Evolutionary conservation across 2,888 invertebrate species (phyloP), one percentile per base, ranked within the genome.

Genomic region (Aleiodes leptofemur): DNA sequence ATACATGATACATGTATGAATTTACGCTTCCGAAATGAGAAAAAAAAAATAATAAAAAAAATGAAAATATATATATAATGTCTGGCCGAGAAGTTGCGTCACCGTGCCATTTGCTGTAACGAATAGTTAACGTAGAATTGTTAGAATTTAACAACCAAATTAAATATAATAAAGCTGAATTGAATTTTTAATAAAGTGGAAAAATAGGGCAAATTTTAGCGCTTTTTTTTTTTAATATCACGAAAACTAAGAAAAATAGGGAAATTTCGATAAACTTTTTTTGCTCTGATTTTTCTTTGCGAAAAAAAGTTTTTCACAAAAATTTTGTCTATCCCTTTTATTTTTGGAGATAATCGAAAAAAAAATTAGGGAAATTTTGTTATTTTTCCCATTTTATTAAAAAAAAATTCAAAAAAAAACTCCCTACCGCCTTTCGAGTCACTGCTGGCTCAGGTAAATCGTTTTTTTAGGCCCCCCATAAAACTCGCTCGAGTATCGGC

Each of bases 21-120:
- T 74, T 74, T 71, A 64, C 74, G 74, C 70, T 74, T 74, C 64
- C 66, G 53, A 55, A 56, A 74, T 31, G 16, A 64, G 14, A 64
- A 51, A 61, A 50, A 50, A 57, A 73, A 59, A 59, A 29, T 43
- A 23, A 23, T 23, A 23, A 34, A 57, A 34, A 57, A 57, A 72
- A 51, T 53, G 43, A 38, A 50, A 59, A 50, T 64, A 68, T 64
- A 68, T 64, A 23, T 23, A 55, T 55, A 16, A 66, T 43, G 48
- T 69, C 55, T 55, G 69, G 48, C 43, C 69, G 43, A 64, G 70
- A 56, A 56, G 70, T 74, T 74, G 70, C 74, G 70, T 74, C 74
- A 74, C 74, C 69, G 69, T 74, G 69, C 59, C 61, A 74, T 74
- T 38, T 70, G 61, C 74, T 74, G 51, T 50, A 68, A 50, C 11